Percentiles rank a stretch among this genome's conserved stretches.
phyloP scores from a whole-genome alignment of 2,797 vertebrate genomes.

The Clarias pachynema region DNA sequence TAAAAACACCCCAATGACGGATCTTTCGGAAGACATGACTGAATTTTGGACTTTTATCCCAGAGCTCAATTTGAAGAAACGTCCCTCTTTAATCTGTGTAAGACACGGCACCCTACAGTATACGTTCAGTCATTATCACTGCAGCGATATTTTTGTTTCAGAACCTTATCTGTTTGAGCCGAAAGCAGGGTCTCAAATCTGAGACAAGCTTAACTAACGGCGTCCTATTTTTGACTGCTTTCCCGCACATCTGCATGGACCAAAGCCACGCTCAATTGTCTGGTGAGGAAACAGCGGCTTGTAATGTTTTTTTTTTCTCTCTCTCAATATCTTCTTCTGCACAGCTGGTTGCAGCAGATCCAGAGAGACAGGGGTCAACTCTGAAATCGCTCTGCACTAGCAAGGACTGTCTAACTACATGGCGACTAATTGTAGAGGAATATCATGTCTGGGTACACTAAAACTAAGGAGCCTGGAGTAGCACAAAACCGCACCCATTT shows the following conservation, averaged over 20 bases:
- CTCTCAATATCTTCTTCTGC: constrained; percentile 23
- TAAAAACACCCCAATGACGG: background rate
- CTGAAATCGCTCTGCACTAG: constrained; percentile 36
- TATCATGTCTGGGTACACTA: background rate
- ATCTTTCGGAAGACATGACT: background rate
- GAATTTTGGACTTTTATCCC: background rate
- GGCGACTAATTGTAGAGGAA: constrained; percentile 17
- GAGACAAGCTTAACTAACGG: constrained; percentile 31
- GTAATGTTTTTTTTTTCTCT: constrained; percentile 16
- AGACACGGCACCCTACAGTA: background rate
- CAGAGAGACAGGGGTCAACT: constrained; percentile 19
- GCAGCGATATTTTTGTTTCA: background rate
- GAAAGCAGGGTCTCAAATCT: background rate
- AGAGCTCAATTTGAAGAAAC: background rate
- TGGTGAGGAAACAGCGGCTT: constrained; percentile 4
- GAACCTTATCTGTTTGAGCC: constrained; percentile 7
- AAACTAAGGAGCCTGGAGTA: background rate
- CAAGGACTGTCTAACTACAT: constrained; percentile 40
- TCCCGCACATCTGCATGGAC: constrained; percentile 16
- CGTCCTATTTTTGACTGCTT: constrained; percentile 28
- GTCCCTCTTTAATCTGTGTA: background rate
- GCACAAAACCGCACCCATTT: background rate
- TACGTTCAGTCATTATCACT: background rate
- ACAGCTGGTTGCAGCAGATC: constrained; percentile 52
- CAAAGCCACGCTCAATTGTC: constrained; percentile 19